Evolutionary conservation across 2,888 invertebrate species (phyloP), one percentile per base, ranked within the genome.

Genomic region (Meliscaeva auricollis): DNA sequence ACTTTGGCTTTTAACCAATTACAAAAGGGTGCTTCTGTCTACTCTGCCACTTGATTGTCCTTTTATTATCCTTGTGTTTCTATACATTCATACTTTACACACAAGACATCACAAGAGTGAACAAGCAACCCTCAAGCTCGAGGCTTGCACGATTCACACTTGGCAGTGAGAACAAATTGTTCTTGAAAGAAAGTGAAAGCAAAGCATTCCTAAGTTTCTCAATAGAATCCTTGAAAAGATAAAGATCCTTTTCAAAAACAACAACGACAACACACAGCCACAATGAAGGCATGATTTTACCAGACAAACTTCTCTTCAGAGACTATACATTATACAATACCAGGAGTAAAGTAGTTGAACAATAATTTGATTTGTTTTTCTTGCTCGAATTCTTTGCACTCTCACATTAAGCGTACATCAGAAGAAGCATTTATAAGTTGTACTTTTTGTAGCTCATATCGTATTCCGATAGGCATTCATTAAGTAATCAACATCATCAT

Each of bases 381-480:
- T 79, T 79, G 44, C 41, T 52, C 2, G 30, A 62, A 41, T 26
- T 20, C 22, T 48, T 46, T 9, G 17, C n/a, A 48, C 22, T 46
- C 46, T 48, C n/a, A 64, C 3, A 13, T 17, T 11, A 46, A 8
- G 58, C 69, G 32, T 56, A 76, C 38, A 60, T 4, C 15, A n/a
- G 35, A 1, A 48, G 13, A 26, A 26, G 15, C 22, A 62, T 15
- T 20, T 17, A 17, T 5, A 35, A 7, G 20, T 69, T 20, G 56
- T 64, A 70, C 79, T 84, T 66, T 66, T 66, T 66, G n/a, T 6
- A 35, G 66, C 66, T 66, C 72, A 84, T 84, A 84, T 80, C 68
- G 81, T 85, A 85, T 85, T 85, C 85, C 81, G 85, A 85, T 81
- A 81, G 85, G 81, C 80, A 56, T 81, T 80, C 85, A 85, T 85